Base-by-base conservation (phyloP, 2,888 invertebrate genomes). In the Drosophila prolongata region DNA sequence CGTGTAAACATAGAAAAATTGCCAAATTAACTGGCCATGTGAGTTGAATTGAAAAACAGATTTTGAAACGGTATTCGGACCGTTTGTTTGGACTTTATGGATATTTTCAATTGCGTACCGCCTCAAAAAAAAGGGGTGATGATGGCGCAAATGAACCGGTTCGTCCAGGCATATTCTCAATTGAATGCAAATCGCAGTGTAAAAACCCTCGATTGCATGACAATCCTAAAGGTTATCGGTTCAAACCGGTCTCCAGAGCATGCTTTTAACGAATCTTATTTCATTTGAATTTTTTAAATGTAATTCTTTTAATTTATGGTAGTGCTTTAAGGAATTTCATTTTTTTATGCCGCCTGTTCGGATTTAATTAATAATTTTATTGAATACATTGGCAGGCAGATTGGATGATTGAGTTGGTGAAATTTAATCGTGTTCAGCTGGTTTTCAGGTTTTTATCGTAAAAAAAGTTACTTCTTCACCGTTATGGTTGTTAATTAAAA, bases 1-100 rank as follows among this genome's bases (percentile, higher is more conserved):
- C 59, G 52, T 67, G 64, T 79, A 68, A 74, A 74, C 68, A 83
- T 69, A 67, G 73, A 68, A 68, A 67, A 79, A 86, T 79, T 66
- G 70, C 74, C 67, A 80, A 86, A 80, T 66, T 60, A 59, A 78
- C 56, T 46, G 49, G 35, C 42, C 35, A 50, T 55, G 59, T 49
- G 57, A 77, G 50, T 13, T 55, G 42, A 62, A 60, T 66, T 19
- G 66, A 27, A 59, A 65, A 71, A 79, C 59, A 61, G 61, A 65
- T 76, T 79, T 82, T 67, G 53, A 81, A 68, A 68, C 38, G 19
- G 24, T 27, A 14, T 27, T 54, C 24, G 19, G 30, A 2, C 10
- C 34, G 11, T n/a, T n/a, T 34, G 40, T 35, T 59, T 53, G 16
- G n/a, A 52, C 38, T 27, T 14, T 37, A 27, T 59, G 34, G 14